Evolutionary conservation across 2,888 invertebrate genomes (phyloP).

Genomic region (Amiota mariae): DNA sequence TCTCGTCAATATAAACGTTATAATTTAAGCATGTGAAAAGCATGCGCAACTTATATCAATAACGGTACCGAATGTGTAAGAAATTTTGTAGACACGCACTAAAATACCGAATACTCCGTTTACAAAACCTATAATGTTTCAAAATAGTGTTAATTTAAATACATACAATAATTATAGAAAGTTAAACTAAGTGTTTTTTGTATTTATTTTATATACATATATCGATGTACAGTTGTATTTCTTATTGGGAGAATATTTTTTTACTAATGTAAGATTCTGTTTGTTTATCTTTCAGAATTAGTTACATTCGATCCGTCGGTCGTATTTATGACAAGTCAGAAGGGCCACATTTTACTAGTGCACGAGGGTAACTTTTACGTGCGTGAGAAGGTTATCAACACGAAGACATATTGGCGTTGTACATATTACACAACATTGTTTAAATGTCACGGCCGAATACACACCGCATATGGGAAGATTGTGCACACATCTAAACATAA

Average conservation of each 20-base stretch:
- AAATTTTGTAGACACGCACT: no score
- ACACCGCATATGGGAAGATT: slow-evolving; percentile 63
- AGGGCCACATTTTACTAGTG: slow-evolving; percentile 67
- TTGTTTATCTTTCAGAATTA: background rate
- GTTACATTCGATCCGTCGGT: slow-evolving; percentile 24
- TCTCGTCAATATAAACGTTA: no score
- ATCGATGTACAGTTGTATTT: background rate
- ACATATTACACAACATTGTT: slow-evolving; percentile 70
- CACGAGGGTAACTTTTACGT: slow-evolving; percentile 69
- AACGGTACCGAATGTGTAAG: no score
- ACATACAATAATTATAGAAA: background rate
- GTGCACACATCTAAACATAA: slow-evolving; percentile 68
- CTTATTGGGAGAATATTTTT: background rate
- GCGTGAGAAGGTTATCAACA: slow-evolving; percentile 67
- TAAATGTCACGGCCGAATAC: slow-evolving; percentile 70
- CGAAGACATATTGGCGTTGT: slow-evolving; percentile 73
- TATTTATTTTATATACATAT: background rate
- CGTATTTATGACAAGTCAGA: slow-evolving; percentile 67
- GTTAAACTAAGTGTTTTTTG: background rate
- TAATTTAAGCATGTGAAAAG: no score
- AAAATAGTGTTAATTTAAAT: background rate
- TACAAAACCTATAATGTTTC: background rate
- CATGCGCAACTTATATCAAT: no score
- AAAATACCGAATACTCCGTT: no score
- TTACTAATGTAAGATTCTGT: background rate